These are phyloP conservation scores for Luperina testacea DNA, from an alignment of 2,888 invertebrate species.

Conservation along the genomic window DNA sequence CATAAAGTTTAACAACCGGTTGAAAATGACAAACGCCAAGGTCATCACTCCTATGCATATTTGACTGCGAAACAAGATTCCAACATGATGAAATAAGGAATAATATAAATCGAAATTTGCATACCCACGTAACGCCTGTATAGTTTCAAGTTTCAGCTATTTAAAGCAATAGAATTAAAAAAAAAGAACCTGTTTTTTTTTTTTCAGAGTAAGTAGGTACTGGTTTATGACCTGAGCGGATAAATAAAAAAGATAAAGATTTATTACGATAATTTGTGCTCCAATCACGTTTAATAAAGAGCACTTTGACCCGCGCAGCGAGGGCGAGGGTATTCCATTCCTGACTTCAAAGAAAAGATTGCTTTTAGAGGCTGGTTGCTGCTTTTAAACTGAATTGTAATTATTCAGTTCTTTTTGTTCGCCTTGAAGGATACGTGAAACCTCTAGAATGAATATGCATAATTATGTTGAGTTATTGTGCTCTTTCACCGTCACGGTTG, in stretches of 20 bases:
- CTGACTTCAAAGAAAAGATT: slow-evolving; percentile 15
- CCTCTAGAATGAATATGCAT: slow-evolving; percentile 1
- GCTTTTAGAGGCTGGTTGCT: not conserved
- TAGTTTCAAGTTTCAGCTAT: not conserved
- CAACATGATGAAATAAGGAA: slow-evolving; percentile 13
- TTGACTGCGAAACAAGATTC: not conserved
- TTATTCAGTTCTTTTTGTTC: not conserved
- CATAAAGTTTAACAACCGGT: slow-evolving; percentile 5
- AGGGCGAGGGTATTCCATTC: not conserved
- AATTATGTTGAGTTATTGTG: not conserved
- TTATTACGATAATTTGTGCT: slow-evolving; percentile 16
- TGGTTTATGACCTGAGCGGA: not conserved
- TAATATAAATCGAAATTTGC: slow-evolving; percentile 20
- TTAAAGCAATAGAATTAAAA: not conserved
- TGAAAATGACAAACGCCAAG: slow-evolving; percentile 28
- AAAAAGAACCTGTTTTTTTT: not conserved
- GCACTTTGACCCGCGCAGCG: slow-evolving; percentile 5
- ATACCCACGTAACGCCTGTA: slow-evolving; percentile 5
- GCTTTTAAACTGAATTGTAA: not conserved
- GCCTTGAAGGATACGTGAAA: not conserved
- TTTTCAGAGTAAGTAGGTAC: not conserved
- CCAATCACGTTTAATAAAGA: slow-evolving; percentile 22
- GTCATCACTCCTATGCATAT: slow-evolving; percentile 7
- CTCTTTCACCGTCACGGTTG: slow-evolving; percentile 3
- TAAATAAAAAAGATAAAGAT: slow-evolving; percentile 19